phyloP scores from a whole-genome alignment of 1,140 invertebrate genomes.

The Arctopsyche grandis region DNA sequence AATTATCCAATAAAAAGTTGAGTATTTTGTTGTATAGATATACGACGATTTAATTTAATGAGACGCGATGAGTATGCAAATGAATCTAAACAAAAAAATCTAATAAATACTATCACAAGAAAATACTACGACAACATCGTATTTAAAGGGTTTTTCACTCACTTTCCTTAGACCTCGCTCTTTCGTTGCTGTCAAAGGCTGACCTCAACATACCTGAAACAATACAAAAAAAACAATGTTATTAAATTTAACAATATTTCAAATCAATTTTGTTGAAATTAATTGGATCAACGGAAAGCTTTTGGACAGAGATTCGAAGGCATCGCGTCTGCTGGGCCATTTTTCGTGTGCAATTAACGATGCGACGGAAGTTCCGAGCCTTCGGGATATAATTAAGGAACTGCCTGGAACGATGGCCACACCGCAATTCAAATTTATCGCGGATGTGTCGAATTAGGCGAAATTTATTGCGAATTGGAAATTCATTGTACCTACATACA shows the following conservation, averaged over 20 bases:
- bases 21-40: too few species aligned
- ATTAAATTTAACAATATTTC: neutral
- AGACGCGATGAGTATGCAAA: too few species aligned
- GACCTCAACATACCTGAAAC: constrained; percentile 55
- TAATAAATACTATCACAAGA: too few species aligned
- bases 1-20: too few species aligned
- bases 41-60: too few species aligned
- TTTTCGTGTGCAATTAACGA: constrained; percentile 14
- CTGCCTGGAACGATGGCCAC: constrained; percentile 1
- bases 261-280: too few species aligned
- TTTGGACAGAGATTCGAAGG: neutral
- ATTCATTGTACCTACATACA: constrained; percentile 20
- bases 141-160: constrained; percentile 35
- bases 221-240: constrained; percentile 30
- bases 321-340: neutral
- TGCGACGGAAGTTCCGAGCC: neutral
- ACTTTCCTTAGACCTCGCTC: constrained; percentile 54
- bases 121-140: too few species aligned
- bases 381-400: constrained; percentile 49
- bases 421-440: constrained; percentile 54
- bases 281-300: too few species aligned
- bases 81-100: too few species aligned
- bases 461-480: constrained; percentile 51
- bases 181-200: constrained; percentile 52
- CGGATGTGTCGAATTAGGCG: constrained; percentile 53